phyloP scores from a whole-genome alignment of 2,797 vertebrate genomes.

The Epinephelus malabaricus region DNA sequence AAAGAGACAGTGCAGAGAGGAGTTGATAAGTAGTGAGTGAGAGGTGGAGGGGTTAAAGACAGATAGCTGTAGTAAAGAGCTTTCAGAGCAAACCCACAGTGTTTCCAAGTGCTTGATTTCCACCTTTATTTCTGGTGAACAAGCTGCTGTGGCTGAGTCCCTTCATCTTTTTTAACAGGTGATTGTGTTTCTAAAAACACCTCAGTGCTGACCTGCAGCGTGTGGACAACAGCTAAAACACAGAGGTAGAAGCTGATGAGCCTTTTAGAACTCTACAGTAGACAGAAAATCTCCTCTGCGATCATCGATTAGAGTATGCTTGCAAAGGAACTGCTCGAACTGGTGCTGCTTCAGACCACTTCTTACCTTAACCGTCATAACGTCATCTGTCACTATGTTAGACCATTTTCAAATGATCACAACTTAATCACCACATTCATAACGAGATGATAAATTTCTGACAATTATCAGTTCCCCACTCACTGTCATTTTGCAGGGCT shows the following conservation, averaged over 20 bases:
- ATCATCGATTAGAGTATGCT: neutral
- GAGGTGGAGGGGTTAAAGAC: neutral
- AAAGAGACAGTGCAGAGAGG: neutral
- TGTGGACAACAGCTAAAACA: too few species aligned
- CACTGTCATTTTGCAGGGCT: neutral
- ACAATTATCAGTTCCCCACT: neutral
- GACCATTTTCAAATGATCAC: neutral
- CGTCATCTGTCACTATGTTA: neutral
- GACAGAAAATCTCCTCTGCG: neutral
- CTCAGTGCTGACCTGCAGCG: too few species aligned
- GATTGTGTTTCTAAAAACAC: too few species aligned
- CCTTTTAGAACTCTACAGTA: neutral
- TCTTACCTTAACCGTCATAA: neutral
- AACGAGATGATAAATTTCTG: neutral
- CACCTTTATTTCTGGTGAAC: neutral
- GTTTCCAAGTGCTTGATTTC: neutral
- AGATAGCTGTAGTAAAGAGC: neutral
- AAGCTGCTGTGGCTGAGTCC: too few species aligned
- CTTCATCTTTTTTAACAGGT: too few species aligned
- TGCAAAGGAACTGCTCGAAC: neutral
- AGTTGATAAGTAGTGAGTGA: neutral
- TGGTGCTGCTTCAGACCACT: too few species aligned
- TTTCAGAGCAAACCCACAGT: neutral
- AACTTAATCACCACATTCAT: neutral
- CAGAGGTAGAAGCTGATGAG: neutral